These are phyloP conservation scores for Hyles lineata DNA, from an alignment of 2,888 invertebrate genomes.

Conservation along the genomic window DNA sequence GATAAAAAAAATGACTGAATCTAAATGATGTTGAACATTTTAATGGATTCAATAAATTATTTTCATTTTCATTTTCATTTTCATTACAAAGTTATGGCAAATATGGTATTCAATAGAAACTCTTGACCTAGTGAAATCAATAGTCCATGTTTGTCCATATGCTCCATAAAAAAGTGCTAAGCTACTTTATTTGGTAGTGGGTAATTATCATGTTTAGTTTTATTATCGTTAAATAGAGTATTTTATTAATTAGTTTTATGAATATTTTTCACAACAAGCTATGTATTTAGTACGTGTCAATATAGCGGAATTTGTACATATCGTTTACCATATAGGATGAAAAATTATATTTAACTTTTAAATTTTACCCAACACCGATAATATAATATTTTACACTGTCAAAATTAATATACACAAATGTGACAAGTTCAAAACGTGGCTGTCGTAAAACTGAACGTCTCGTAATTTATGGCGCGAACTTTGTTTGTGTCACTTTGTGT, in stretches of 20 bases:
- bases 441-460: conserved; percentile 47
- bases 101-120: background rate
- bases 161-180: background rate
- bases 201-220: background rate
- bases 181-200: background rate
- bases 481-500: conserved; percentile 47
- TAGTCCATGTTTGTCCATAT: background rate
- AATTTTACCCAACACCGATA: conserved; percentile 8
- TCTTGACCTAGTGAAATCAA: conserved; percentile 2
- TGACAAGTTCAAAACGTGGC: conserved; percentile 38
- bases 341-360: conserved; percentile 18
- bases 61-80: too few species aligned
- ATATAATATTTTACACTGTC: conserved; percentile 29
- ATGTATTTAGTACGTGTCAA: background rate
- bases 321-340: background rate
- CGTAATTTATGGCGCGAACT: conserved; percentile 54
- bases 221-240: background rate
- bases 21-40: too few species aligned
- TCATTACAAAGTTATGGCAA: background rate
- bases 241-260: background rate
- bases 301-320: too few species aligned
- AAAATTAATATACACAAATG: conserved; percentile 32
- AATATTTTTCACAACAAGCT: background rate
- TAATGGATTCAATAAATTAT: too few species aligned
- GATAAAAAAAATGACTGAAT: too few species aligned